Evolutionary conservation across 2,888 invertebrate genomes (phyloP).

Genomic region (Penaeus monodon): DNA sequence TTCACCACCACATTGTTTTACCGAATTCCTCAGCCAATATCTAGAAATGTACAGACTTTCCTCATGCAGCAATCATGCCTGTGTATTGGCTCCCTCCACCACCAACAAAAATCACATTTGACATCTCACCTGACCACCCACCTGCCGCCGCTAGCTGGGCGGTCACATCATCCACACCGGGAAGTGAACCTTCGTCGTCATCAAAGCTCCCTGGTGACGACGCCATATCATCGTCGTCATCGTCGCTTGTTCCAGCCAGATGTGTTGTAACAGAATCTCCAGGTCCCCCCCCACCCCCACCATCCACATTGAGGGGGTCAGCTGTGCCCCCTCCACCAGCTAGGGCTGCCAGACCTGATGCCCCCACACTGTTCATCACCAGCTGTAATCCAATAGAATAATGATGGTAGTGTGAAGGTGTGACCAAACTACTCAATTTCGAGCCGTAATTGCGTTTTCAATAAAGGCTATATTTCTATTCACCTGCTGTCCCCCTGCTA

Average conservation of each 20-base stretch:
- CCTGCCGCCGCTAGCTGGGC: conserved; percentile 96
- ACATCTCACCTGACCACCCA: conserved; percentile 70
- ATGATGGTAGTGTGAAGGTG: neutral
- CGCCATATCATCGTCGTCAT: conserved; percentile 86
- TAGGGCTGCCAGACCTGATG: conserved; percentile 41
- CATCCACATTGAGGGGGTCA: conserved; percentile 44
- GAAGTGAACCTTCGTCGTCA: conserved; percentile 82
- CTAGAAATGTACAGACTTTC: conserved; percentile 17
- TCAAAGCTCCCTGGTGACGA: conserved; percentile 74
- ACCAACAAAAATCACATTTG: conserved; percentile 65
- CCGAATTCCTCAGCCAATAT: conserved; percentile 56
- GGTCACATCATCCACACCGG: conserved; percentile 92
- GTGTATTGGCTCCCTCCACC: conserved; percentile 58
- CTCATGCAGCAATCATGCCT: conserved; percentile 25
- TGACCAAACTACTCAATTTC: neutral
- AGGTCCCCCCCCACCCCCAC: conserved; percentile 44
- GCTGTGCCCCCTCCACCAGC: conserved; percentile 33
- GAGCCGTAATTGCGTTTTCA: neutral
- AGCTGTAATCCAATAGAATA: conserved; percentile 31
- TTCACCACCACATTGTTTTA: conserved; percentile 19
- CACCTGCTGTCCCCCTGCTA: conserved; percentile 52
- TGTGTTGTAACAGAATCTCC: conserved; percentile 36
- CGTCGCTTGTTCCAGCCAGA: conserved; percentile 66
- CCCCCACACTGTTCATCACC: conserved; percentile 54
- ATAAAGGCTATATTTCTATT: conserved; percentile 1